phyloP scores from a whole-genome alignment of 2,797 vertebrate genomes.

The Melanotaenia trifasciata region DNA sequence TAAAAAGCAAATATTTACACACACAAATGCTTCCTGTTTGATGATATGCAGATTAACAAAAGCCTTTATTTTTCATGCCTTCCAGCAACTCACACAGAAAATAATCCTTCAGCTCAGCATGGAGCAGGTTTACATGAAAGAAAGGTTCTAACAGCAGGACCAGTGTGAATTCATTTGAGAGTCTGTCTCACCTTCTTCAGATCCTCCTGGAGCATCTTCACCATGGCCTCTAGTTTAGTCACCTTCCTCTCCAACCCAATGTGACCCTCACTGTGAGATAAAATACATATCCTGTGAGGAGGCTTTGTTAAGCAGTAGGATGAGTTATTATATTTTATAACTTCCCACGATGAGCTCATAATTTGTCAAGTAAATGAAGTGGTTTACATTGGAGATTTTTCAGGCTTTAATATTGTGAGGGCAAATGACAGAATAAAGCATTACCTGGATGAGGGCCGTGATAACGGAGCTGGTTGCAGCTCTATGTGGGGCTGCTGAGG shows the following conservation, averaged over 20 bases:
- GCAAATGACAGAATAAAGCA: background rate
- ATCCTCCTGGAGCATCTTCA: slow-evolving; percentile 97
- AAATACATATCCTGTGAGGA: background rate
- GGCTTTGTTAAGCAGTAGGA: background rate
- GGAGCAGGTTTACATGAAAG: background rate
- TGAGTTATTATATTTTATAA: background rate
- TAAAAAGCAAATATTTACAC: slow-evolving; percentile 26
- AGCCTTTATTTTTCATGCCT: slow-evolving; percentile 9
- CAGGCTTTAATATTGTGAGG: background rate
- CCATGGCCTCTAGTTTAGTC: slow-evolving; percentile 94
- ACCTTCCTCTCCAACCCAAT: slow-evolving; percentile 95
- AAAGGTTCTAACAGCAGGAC: background rate
- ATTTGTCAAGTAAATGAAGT: background rate
- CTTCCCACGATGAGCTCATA: background rate
- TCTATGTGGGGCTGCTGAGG: slow-evolving; percentile 91
- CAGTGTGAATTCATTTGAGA: too few species aligned
- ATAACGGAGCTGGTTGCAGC: slow-evolving; percentile 87
- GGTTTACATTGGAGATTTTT: background rate
- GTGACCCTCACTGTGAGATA: slow-evolving; percentile 88
- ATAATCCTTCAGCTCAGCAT: background rate
- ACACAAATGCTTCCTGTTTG: slow-evolving; percentile 7
- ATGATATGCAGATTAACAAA: slow-evolving; percentile 24
- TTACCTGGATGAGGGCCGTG: slow-evolving; percentile 91
- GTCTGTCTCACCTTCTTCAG: slow-evolving; percentile 90
- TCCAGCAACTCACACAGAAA: background rate